Conservation (phyloP, 2,888 invertebrate species). For the Tinea trinotella region DNA sequence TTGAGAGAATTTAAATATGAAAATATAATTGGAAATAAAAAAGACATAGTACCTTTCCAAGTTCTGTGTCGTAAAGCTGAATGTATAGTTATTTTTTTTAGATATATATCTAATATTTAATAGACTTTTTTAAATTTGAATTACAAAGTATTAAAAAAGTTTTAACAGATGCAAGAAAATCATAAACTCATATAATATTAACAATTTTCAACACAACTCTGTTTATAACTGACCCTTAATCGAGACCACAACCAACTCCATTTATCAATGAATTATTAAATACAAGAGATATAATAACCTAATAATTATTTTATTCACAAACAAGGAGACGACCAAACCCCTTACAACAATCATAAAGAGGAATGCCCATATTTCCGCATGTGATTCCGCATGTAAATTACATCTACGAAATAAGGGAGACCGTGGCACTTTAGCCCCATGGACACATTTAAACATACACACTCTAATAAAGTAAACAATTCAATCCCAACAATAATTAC, state of each 20-base stretch:
- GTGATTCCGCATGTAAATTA: conserved; percentile 70
- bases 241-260: neutral
- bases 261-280: conserved; percentile 6
- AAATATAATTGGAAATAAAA: conserved; percentile 6
- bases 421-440: neutral
- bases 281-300: conserved; percentile 3
- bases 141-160: too few relatives aligned
- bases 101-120: too few relatives aligned
- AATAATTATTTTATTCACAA: conserved; percentile 7
- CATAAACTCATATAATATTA: too few relatives aligned
- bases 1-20: conserved; percentile 3
- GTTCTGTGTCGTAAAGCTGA: too few relatives aligned
- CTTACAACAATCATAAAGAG: conserved; percentile 17
- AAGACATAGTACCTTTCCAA: neutral
- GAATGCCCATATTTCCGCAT: conserved; percentile 45
- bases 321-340: conserved; percentile 12
- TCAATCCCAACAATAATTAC: conserved; percentile 13
- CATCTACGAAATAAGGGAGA: conserved; percentile 51
- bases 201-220: too few relatives aligned
- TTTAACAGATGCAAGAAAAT: too few relatives aligned
- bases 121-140: too few relatives aligned
- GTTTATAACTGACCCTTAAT: neutral
- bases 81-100: too few relatives aligned
- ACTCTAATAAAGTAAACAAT: conserved; percentile 46
- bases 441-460: conserved; percentile 23